Evolutionary conservation across 2,797 vertebrate species (phyloP), one percentile per base, ranked within the genome.

Genomic region (Macrochelys suwanniensis): DNA sequence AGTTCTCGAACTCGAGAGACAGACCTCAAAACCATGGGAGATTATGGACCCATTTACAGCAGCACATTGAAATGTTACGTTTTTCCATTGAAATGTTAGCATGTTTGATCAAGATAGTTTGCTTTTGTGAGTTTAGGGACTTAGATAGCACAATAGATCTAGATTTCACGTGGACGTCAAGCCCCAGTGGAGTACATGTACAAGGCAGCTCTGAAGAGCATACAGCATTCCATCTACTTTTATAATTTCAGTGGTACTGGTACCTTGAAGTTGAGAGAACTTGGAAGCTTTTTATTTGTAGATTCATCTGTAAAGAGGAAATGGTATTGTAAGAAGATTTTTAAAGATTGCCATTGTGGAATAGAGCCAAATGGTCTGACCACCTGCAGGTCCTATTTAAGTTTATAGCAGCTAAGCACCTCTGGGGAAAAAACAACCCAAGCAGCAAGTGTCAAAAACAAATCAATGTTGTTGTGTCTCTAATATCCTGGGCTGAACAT

Each of bases 251-350:
- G 28, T 4, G 45, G 6, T 2, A 56, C 3, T 11, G 19, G 97
- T 98, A 98, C 98, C 98, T 98, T 98, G 59, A 97, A 97, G 74
- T 97, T 98, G 77, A 98, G 96, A 88, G 98, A 95, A 82, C 97
- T 84, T 23, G 98, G 92, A 31, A 98, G 97, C 80, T 98, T 98
- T 95, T 98, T 98, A 89, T 95, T 97, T 0, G 89, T 97, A 84
- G 97, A 90, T 84, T 98, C 98, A 74, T 98, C 98, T 98, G 97
- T 85, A 95, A 97, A 97, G 74, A 96, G 94, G 74, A 97, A 80
- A 2, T 88, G 80, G 79, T 33, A 92, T 50, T 23, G 78, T 12
- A 51, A 88, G 45, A 82, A 49, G 11, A 37, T n/a, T 94, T 77
- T 85, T 21, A 94, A 25, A 33, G 82, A 5, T 0, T 3, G 17